phyloP scores from a whole-genome alignment of 1,140 invertebrate species.

The Zaprionus africanus region DNA sequence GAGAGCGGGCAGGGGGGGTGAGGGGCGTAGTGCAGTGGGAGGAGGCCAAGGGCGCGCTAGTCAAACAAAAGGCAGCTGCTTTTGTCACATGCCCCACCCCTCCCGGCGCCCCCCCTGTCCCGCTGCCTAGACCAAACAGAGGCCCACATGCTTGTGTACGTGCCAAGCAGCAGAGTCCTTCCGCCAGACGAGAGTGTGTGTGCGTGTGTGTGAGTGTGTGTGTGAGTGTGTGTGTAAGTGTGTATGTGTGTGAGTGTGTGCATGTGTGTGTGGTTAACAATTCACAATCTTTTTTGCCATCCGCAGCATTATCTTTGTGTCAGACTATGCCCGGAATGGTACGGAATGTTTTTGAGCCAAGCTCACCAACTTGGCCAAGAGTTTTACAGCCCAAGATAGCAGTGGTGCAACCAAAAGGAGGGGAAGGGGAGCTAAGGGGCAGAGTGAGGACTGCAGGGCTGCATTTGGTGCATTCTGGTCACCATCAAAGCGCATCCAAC shows the following conservation, averaged over 20 bases:
- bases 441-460: not conserved
- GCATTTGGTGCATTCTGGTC: slow-evolving; percentile 9
- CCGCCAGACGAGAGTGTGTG: slow-evolving; percentile 1
- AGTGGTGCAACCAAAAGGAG: not conserved
- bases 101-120: slow-evolving; percentile 12
- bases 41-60: slow-evolving; percentile 61
- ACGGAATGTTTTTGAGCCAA: slow-evolving; percentile 58
- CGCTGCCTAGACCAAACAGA: slow-evolving; percentile 7
- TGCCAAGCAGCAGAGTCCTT: slow-evolving; percentile 25
- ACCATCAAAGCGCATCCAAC: slow-evolving; percentile 16
- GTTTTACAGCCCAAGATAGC: slow-evolving; percentile 4
- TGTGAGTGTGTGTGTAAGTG: slow-evolving; percentile 11
- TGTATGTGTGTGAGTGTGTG: not conserved
- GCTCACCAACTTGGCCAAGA: slow-evolving; percentile 33
- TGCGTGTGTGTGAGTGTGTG: not conserved
- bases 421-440: not conserved
- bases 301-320: slow-evolving; percentile 58
- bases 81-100: slow-evolving; percentile 64
- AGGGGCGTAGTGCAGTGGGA: not conserved
- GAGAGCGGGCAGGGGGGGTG: not conserved
- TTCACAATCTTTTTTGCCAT: slow-evolving; percentile 56
- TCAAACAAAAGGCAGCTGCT: slow-evolving; percentile 79
- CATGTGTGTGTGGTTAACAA: slow-evolving; percentile 38
- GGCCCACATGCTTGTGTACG: slow-evolving; percentile 38
- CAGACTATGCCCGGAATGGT: slow-evolving; percentile 54